These are phyloP conservation scores for Eulimnadia texana DNA, from an alignment of 1,140 invertebrate genomes.

Conservation along the genomic window DNA sequence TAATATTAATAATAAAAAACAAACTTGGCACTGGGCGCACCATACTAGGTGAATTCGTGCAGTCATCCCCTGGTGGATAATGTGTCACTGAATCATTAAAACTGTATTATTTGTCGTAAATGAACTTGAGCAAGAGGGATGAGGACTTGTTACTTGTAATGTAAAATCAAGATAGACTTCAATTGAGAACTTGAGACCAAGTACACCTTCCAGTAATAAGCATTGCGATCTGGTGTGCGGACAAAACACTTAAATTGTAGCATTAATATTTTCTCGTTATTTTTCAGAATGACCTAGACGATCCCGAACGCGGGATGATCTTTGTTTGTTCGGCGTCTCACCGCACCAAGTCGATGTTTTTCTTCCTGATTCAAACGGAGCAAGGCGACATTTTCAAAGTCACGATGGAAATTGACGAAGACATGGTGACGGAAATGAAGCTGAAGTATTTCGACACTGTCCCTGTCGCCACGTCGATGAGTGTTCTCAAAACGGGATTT, in stretches of 20 bases:
- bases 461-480: slow-evolving; percentile 88
- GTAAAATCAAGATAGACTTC: no score
- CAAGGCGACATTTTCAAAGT: slow-evolving; percentile 96
- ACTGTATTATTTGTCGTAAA: no score
- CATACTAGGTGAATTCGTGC: no score
- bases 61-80: no score
- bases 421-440: slow-evolving; percentile 97
- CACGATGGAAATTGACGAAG: slow-evolving; percentile 95
- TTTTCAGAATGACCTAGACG: slow-evolving; percentile 88
- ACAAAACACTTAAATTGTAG: no score
- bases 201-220: no score
- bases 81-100: no score
- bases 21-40: no score
- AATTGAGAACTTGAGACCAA: no score
- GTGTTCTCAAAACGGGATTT: slow-evolving; percentile 96
- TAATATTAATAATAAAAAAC: no score
- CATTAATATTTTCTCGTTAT: slow-evolving; percentile 12
- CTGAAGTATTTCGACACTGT: slow-evolving; percentile 99
- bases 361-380: slow-evolving; percentile 88
- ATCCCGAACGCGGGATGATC: slow-evolving; percentile 97
- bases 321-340: slow-evolving; percentile 98
- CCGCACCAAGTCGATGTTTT: slow-evolving; percentile 98
- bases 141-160: no score
- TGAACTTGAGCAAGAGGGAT: no score
- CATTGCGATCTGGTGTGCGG: background rate